phyloP scores from a whole-genome alignment of 2,797 vertebrate genomes.

The Pogonophryne albipinna region DNA sequence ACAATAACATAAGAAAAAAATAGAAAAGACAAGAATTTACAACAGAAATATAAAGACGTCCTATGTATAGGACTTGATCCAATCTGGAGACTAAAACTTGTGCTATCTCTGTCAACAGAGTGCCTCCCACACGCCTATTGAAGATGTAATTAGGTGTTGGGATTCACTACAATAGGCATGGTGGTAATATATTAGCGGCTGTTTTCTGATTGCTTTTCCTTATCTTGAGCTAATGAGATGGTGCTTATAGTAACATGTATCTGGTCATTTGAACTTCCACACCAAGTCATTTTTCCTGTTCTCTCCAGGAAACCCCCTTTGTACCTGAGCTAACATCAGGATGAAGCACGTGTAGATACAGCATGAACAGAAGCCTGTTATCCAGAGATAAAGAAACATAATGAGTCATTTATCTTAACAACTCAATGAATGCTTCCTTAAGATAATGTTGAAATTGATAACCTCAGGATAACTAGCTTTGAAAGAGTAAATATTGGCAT shows the following conservation, averaged over 20 bases:
- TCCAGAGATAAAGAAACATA: conserved; percentile 24
- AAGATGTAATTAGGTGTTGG: not conserved
- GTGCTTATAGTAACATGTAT: not conserved
- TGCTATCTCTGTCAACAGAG: not conserved
- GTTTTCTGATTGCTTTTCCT: not conserved
- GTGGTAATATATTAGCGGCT: not conserved
- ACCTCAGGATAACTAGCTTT: not conserved
- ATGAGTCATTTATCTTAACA: conserved; percentile 21
- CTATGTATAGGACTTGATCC: not conserved
- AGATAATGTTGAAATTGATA: conserved; percentile 2
- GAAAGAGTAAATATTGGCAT: not conserved
- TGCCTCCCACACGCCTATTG: not conserved
- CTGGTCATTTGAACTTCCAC: not conserved
- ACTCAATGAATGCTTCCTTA: conserved; percentile 3
- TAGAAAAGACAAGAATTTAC: too few relatives aligned
- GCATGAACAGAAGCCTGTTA: not conserved
- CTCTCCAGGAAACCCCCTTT: not conserved
- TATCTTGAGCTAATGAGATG: not conserved
- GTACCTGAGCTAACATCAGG: not conserved
- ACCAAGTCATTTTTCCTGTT: not conserved
- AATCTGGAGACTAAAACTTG: not conserved
- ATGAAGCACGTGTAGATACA: not conserved
- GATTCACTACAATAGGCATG: not conserved
- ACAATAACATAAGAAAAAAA: too few relatives aligned
- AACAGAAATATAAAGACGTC: too few relatives aligned